phyloP scores from a whole-genome alignment of 64 coral and sea anemone species.

The Pocillopora damicornis region DNA sequence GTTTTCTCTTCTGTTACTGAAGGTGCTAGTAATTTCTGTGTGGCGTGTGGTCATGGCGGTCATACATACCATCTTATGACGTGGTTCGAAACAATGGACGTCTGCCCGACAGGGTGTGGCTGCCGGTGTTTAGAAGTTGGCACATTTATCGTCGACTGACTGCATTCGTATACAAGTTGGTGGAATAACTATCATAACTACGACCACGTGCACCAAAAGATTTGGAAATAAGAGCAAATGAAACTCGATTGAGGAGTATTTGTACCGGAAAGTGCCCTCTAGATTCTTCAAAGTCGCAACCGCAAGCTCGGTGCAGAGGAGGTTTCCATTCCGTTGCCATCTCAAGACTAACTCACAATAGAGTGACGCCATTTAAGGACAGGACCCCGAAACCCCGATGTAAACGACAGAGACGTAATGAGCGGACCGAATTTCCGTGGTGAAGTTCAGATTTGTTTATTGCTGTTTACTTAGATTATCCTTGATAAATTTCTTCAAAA shows the following conservation, averaged over 20 bases:
- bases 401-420: no score
- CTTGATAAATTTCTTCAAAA: no score
- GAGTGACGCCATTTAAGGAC: neutral
- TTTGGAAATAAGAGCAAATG: neutral
- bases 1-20: conserved; percentile 15
- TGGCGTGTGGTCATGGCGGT: conserved; percentile 90
- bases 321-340: neutral
- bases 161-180: neutral
- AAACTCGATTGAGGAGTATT: neutral
- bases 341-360: neutral
- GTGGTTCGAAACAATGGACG: conserved; percentile 89
- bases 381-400: no score
- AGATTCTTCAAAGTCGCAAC: neutral
- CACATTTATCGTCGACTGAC: conserved; percentile 58
- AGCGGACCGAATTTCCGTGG: no score
- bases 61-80: conserved; percentile 84
- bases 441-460: no score
- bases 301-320: no score
- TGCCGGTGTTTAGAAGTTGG: conserved; percentile 78
- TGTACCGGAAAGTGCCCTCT: neutral
- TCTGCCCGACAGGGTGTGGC: conserved; percentile 92
- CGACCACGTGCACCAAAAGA: neutral
- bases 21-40: conserved; percentile 93
- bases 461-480: no score
- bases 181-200: no score